These are phyloP conservation scores for Lasioglossum vierecki DNA, from an alignment of 2,888 invertebrate genomes.

Conservation along the genomic window DNA sequence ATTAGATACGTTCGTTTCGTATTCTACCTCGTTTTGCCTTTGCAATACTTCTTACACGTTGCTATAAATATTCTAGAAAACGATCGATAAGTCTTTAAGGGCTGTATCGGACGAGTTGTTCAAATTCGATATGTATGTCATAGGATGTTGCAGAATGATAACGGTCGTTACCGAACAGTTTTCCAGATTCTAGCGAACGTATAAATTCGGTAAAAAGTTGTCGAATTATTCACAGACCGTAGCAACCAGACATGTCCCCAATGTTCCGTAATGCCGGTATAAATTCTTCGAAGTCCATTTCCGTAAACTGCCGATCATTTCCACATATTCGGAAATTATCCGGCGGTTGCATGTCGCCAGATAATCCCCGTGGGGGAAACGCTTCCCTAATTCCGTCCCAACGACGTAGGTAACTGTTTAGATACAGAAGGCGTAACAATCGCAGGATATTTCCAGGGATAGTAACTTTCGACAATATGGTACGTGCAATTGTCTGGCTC, in stretches of 20 bases:
- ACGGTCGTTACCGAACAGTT: neutral
- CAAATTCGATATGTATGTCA: neutral
- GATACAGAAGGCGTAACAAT: conserved; percentile 52
- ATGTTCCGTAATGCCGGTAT: neutral
- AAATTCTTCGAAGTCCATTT: neutral
- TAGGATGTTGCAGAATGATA: neutral
- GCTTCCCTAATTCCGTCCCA: conserved; percentile 56
- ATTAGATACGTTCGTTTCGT: neutral
- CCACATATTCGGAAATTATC: conserved; percentile 40
- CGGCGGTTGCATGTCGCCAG: conserved; percentile 58
- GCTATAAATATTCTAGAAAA: neutral
- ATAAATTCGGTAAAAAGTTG: neutral
- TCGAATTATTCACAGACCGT: neutral
- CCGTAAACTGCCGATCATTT: conserved; percentile 30
- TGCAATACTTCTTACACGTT: neutral
- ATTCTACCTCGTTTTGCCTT: neutral
- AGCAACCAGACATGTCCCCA: neutral
- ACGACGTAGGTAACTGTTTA: conserved; percentile 33
- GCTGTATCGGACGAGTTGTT: neutral
- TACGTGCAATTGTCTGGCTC: conserved; percentile 41
- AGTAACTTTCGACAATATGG: conserved; percentile 17
- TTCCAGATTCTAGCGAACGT: neutral
- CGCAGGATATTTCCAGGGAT: conserved; percentile 31
- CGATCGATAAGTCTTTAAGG: neutral
- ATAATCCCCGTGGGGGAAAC: conserved; percentile 62